These are phyloP conservation scores for Oophaga pumilio DNA, from an alignment of 2,113 vertebrate genomes.

Conservation along the genomic window DNA sequence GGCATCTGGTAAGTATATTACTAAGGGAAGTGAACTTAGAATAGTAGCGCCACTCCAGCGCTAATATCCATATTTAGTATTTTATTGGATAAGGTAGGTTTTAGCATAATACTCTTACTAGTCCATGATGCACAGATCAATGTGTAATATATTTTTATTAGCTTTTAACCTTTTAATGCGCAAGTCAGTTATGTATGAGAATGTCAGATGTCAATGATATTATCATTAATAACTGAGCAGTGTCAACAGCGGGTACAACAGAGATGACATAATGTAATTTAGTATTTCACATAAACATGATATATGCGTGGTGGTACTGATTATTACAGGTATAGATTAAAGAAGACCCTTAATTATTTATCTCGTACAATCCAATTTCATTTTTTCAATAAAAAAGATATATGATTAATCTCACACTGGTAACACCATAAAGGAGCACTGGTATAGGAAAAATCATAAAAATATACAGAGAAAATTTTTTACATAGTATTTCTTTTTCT, in stretches of 20 bases:
- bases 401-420: conserved; percentile 42
- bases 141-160: too few species aligned
- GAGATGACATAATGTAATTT: not conserved
- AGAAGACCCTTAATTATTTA: conserved; percentile 27
- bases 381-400: conserved; percentile 35
- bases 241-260: not conserved
- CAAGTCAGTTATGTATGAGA: not conserved
- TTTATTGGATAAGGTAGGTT: too few species aligned
- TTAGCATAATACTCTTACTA: too few species aligned
- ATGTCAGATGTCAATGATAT: not conserved
- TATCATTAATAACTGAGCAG: not conserved
- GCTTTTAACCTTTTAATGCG: too few species aligned
- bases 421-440: not conserved
- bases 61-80: too few species aligned
- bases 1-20: too few species aligned
- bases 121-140: too few species aligned
- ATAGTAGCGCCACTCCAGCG: too few species aligned
- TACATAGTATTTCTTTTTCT: not conserved
- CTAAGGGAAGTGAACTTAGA: too few species aligned
- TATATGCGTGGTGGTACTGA: not conserved
- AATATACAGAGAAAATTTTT: not conserved
- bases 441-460: not conserved
- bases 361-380: conserved; percentile 46
- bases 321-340: not conserved
- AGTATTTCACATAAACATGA: not conserved